Percentiles rank a stretch among this genome's conserved stretches.
These are phyloP conservation scores for Cephalopholis sonnerati DNA, from an alignment of 2,113 vertebrate genomes.

Conservation along the genomic window DNA sequence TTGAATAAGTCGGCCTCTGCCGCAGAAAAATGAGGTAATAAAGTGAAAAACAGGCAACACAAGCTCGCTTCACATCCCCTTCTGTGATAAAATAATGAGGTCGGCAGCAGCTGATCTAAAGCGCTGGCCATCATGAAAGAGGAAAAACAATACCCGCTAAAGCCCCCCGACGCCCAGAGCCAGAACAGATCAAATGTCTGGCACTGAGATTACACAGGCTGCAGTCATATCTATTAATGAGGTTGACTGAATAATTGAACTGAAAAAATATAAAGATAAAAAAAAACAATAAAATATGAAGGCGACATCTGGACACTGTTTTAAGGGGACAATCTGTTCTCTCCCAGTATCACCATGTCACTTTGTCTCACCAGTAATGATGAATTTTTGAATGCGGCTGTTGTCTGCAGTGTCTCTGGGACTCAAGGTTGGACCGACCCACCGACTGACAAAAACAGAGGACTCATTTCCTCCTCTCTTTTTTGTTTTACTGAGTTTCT, in stretches of 20 bases:
- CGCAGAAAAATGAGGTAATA: conserved; percentile 45
- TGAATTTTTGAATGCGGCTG: conserved; percentile 28
- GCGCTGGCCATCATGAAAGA: conserved; percentile 62
- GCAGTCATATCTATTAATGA: conserved; percentile 70
- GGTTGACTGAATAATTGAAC: conserved; percentile 72
- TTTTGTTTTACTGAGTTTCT: neutral
- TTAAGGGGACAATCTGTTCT: conserved; percentile 44
- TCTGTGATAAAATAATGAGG: conserved; percentile 73
- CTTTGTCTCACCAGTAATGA: conserved; percentile 31
- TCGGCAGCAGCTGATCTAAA: conserved; percentile 61
- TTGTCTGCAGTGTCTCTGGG: neutral
- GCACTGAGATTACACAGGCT: conserved; percentile 56
- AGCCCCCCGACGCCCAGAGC: conserved; percentile 48
- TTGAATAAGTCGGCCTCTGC: conserved; percentile 4
- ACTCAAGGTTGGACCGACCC: neutral
- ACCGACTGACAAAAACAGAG: neutral
- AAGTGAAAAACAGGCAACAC: conserved; percentile 42
- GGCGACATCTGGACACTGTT: conserved; percentile 60
- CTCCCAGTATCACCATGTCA: conserved; percentile 21
- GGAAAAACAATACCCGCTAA: conserved; percentile 60
- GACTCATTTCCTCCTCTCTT: conserved; percentile 1
- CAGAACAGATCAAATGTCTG: conserved; percentile 72
- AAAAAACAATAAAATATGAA: conserved; percentile 65
- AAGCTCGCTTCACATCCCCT: conserved; percentile 30
- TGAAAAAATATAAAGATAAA: conserved; percentile 56